Evolutionary conservation across 2,888 invertebrate species (phyloP).

Genomic region (Allophyes oxyacanthae): DNA sequence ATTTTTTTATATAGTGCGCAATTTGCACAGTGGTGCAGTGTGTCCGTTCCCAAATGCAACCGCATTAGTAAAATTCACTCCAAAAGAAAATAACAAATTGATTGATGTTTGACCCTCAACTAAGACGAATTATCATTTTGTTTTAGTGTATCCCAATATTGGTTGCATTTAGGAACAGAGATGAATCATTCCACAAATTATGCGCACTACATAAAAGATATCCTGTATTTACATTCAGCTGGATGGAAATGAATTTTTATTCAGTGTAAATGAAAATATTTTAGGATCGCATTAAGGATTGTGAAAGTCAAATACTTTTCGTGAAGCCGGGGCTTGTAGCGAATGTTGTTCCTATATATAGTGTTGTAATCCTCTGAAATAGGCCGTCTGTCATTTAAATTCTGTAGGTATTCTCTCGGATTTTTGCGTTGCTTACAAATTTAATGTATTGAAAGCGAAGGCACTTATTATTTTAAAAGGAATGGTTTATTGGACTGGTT

Average conservation of each 20-base stretch:
- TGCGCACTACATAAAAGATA: constrained; percentile 5
- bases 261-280: constrained; percentile 53
- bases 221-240: constrained; percentile 12
- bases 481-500: constrained; percentile 16
- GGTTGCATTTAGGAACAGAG: too few species aligned
- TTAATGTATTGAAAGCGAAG: constrained; percentile 40
- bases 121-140: too few species aligned
- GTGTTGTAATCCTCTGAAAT: constrained; percentile 49
- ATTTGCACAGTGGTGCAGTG: too few species aligned
- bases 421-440: constrained; percentile 53
- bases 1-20: too few species aligned
- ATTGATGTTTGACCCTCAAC: too few species aligned
- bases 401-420: constrained; percentile 42
- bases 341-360: constrained; percentile 53
- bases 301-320: constrained; percentile 40
- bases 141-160: too few species aligned
- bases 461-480: constrained; percentile 43
- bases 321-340: constrained; percentile 20
- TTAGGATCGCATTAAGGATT: constrained; percentile 44
- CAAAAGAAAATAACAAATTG: too few species aligned
- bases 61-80: too few species aligned
- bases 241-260: constrained; percentile 21
- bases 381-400: constrained; percentile 52
- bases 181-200: too few species aligned
- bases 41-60: too few species aligned